Conservation (phyloP, 2,888 invertebrate species). For the Oxyteleia sp. region DNA sequence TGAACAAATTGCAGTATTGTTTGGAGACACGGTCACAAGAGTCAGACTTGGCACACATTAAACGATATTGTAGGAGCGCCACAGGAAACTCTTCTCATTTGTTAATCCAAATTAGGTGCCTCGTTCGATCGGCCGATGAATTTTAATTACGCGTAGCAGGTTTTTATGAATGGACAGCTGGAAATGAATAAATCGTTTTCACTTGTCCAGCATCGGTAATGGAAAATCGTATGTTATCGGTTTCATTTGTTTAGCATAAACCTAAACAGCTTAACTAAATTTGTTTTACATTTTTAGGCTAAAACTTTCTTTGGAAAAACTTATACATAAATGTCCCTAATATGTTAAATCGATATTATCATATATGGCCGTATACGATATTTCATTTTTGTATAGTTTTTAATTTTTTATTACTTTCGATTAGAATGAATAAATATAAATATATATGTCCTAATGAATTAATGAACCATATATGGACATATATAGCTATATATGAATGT, state of each 20-base stretch:
- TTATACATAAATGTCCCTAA: no score
- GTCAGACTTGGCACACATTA: slow-evolving; percentile 57
- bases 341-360: no score
- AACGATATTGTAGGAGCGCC: slow-evolving; percentile 42
- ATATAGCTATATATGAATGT: no score
- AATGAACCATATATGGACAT: no score
- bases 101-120: slow-evolving; percentile 55
- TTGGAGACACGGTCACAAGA: slow-evolving; percentile 44
- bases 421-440: no score
- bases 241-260: background rate
- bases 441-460: no score
- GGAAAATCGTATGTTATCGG: background rate
- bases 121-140: slow-evolving; percentile 29
- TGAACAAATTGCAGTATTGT: slow-evolving; percentile 63
- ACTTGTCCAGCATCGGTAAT: background rate
- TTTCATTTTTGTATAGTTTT: no score
- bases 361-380: no score
- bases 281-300: no score
- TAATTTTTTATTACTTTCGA: no score
- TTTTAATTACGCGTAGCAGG: slow-evolving; percentile 38
- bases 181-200: background rate
- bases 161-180: slow-evolving; percentile 14
- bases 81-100: slow-evolving; percentile 42
- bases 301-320: no score
- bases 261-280: no score